Conservation (phyloP, 1,140 invertebrate species). For the Planococcus citri region DNA sequence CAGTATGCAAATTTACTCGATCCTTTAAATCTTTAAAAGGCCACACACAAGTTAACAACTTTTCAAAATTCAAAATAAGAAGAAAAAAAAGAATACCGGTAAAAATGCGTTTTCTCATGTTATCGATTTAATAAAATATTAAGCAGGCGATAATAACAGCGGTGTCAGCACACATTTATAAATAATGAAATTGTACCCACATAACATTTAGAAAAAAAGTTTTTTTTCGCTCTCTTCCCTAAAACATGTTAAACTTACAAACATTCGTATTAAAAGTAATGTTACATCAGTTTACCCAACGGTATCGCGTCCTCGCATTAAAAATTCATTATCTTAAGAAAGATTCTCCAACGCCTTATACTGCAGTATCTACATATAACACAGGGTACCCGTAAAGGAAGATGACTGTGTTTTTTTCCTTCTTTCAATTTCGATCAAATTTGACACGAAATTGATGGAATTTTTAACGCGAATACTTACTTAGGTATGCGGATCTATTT, state of each 20-base stretch:
- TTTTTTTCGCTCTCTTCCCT: neutral
- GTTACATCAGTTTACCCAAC: slow-evolving; percentile 2
- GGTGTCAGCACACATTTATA: slow-evolving; percentile 6
- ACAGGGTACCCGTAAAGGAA: neutral
- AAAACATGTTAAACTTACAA: slow-evolving; percentile 8
- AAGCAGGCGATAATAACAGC: neutral
- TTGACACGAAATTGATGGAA: neutral
- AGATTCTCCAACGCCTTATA: slow-evolving; percentile 2
- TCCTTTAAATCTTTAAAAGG: no score
- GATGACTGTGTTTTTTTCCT: neutral
- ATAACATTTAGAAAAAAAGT: slow-evolving; percentile 4
- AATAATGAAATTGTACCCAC: slow-evolving; percentile 7
- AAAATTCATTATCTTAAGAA: slow-evolving; percentile 8
- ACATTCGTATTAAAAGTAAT: slow-evolving; percentile 8
- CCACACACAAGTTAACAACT: neutral
- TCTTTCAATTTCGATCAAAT: neutral
- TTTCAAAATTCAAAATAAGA: neutral
- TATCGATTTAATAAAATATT: slow-evolving; percentile 4
- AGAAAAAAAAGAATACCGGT: neutral
- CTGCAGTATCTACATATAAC: slow-evolving; percentile 3
- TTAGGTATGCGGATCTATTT: no score
- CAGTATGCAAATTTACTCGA: no score
- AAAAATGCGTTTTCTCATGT: neutral
- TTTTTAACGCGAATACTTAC: no score
- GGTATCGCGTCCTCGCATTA: slow-evolving; percentile 5